Evolutionary conservation across 92 coral and sea anemone species (phyloP).

Genomic region (Siderastrea radians): DNA sequence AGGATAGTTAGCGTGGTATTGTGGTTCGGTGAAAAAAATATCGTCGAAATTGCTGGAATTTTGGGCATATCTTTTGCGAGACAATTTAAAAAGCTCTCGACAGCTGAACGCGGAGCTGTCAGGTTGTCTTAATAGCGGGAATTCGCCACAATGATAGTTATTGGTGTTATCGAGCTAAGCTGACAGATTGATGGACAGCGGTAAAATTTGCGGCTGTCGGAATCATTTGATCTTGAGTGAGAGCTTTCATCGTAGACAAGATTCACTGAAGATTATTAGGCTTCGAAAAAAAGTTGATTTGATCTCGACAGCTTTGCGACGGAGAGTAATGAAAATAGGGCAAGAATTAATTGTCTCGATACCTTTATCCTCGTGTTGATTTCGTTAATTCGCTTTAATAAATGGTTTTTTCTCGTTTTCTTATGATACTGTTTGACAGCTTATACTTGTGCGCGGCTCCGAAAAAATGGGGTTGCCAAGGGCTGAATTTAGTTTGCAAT

Average conservation of each 20-base stretch:
- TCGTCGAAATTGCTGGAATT: slow-evolving; percentile 77
- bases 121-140: slow-evolving; percentile 76
- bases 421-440: slow-evolving; percentile 8
- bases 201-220: slow-evolving; percentile 52
- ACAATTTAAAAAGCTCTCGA: slow-evolving; percentile 79
- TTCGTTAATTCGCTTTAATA: slow-evolving; percentile 43
- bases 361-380: slow-evolving; percentile 64
- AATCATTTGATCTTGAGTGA: slow-evolving; percentile 64
- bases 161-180: slow-evolving; percentile 57
- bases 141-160: slow-evolving; percentile 60
- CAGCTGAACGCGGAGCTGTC: slow-evolving; percentile 82
- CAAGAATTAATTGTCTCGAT: slow-evolving; percentile 67
- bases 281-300: slow-evolving; percentile 58
- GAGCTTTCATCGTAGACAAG: slow-evolving; percentile 65
- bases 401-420: slow-evolving; percentile 8
- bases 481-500: not conserved
- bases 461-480: slow-evolving; percentile 27
- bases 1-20: not conserved
- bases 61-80: slow-evolving; percentile 69
- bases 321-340: slow-evolving; percentile 68
- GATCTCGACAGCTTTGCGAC: slow-evolving; percentile 60
- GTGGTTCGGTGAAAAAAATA: slow-evolving; percentile 23
- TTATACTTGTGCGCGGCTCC: not conserved
- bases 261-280: slow-evolving; percentile 48
- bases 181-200: slow-evolving; percentile 87